A percentile compares a stretch with the other conserved stretches of the same genome.
phyloP scores from a whole-genome alignment of 2,888 invertebrate genomes.

The Campoletis raptor region DNA sequence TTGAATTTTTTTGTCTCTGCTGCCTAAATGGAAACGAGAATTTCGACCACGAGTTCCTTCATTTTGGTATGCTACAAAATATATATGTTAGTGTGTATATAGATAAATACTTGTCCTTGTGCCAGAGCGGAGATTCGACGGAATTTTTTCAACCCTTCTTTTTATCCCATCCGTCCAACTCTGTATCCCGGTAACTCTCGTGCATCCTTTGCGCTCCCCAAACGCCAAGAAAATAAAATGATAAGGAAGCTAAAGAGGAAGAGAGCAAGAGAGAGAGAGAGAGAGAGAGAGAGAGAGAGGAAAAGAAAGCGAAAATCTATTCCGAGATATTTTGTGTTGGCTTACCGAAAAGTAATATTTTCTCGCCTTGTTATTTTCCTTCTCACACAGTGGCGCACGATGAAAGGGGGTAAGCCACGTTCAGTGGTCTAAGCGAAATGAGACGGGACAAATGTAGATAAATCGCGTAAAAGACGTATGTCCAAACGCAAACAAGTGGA shows the following conservation, averaged over 20 bases:
- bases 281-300: background rate
- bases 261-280: background rate
- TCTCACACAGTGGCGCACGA: too few relatives aligned
- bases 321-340: conserved; percentile 34
- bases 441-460: too few relatives aligned
- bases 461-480: too few relatives aligned
- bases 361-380: conserved; percentile 32
- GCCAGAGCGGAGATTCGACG: conserved; percentile 27
- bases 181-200: conserved; percentile 5
- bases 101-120: conserved; percentile 6
- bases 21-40: conserved; percentile 15
- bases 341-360: conserved; percentile 48
- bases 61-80: conserved; percentile 11
- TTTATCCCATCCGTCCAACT: conserved; percentile 14
- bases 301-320: background rate
- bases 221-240: conserved; percentile 38
- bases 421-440: too few relatives aligned
- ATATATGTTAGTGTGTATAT: background rate
- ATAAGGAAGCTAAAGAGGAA: conserved; percentile 8
- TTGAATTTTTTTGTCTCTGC: conserved; percentile 5
- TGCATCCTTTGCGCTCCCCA: background rate
- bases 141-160: conserved; percentile 10
- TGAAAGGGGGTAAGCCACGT: too few relatives aligned
- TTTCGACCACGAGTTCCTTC: conserved; percentile 33
- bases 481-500: too few relatives aligned